These are phyloP conservation scores for Myiopsitta monachus DNA, from an alignment of 2,113 vertebrate species.

Conservation along the genomic window DNA sequence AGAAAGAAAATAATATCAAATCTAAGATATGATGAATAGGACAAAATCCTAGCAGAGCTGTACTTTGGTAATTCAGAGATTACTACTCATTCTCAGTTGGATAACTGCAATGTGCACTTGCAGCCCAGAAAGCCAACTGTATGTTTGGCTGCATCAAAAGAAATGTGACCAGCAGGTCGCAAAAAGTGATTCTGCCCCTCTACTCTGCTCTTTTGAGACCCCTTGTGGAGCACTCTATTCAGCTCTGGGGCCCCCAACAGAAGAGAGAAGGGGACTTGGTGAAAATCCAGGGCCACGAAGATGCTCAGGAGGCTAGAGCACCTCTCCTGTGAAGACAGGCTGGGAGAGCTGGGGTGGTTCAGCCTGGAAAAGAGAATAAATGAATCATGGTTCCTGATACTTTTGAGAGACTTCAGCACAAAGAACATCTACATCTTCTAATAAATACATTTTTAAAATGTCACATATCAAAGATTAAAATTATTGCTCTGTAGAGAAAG, in stretches of 20 bases:
- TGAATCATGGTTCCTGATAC: not conserved
- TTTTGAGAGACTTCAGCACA: not conserved
- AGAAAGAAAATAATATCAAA: not conserved
- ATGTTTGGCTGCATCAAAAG: not conserved
- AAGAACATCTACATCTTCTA: not conserved
- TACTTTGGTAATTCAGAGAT: not conserved
- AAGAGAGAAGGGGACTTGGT: not conserved
- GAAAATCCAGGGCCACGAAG: not conserved
- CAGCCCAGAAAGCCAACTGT: not conserved
- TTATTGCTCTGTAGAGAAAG: not conserved
- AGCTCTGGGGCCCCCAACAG: not conserved
- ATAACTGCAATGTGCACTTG: not conserved
- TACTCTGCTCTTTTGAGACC: not conserved
- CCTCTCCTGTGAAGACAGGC: not conserved
- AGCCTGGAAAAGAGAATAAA: not conserved
- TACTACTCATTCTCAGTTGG: not conserved
- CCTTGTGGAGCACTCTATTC: not conserved
- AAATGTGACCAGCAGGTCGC: not conserved
- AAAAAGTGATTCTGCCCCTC: not conserved
- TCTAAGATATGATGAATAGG: not conserved
- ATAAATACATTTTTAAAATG: not conserved
- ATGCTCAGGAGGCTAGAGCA: not conserved
- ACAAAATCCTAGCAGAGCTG: not conserved
- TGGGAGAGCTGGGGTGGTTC: not conserved
- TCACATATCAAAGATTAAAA: not conserved